These are phyloP conservation scores for Drosophila mayri DNA, from an alignment of 1,140 invertebrate species.

Conservation along the genomic window DNA sequence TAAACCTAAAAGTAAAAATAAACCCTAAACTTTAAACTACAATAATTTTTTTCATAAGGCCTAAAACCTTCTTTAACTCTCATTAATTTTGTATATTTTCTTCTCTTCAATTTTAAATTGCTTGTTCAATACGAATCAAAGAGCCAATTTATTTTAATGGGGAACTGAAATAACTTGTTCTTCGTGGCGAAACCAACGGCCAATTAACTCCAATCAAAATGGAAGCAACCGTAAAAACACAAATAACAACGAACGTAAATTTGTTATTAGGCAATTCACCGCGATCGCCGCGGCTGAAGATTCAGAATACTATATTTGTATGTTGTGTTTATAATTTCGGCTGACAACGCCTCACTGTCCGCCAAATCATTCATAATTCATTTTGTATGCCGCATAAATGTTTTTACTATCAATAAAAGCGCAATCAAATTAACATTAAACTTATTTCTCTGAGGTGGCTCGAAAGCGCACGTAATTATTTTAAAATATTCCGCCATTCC, in stretches of 20 bases:
- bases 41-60: neutral
- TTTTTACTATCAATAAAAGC: constrained; percentile 84
- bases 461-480: constrained; percentile 52
- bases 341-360: constrained; percentile 28
- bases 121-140: constrained; percentile 21
- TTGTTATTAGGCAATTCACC: constrained; percentile 36
- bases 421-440: constrained; percentile 84
- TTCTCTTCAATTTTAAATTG: constrained; percentile 14
- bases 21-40: neutral
- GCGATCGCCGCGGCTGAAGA: constrained; percentile 28
- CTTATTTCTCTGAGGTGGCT: constrained; percentile 56
- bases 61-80: neutral
- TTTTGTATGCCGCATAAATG: constrained; percentile 73
- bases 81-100: neutral
- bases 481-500: constrained; percentile 65
- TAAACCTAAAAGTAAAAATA: neutral
- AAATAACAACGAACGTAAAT: constrained; percentile 53
- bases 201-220: constrained; percentile 51
- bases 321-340: constrained; percentile 29
- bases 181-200: constrained; percentile 4
- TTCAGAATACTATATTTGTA: neutral
- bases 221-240: constrained; percentile 41
- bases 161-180: constrained; percentile 38
- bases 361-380: constrained; percentile 82
- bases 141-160: constrained; percentile 24